These are phyloP conservation scores for Candoia aspera DNA, from an alignment of 2,113 vertebrate species.

Conservation along the genomic window DNA sequence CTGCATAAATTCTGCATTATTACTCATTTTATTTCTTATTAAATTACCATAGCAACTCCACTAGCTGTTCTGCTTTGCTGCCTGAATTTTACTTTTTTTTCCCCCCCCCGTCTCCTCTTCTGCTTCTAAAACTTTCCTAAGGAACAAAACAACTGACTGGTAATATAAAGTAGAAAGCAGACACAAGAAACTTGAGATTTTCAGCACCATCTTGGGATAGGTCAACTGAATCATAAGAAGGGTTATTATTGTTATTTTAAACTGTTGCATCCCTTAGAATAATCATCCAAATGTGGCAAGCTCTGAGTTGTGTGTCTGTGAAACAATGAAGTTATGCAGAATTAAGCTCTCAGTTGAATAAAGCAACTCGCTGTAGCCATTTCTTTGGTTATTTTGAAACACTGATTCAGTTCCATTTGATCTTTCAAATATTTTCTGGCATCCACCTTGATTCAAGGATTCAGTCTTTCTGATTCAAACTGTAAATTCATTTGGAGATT, in stretches of 20 bases:
- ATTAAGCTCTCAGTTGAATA: neutral
- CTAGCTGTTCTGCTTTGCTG: slow-evolving; percentile 28
- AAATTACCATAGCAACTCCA: slow-evolving; percentile 19
- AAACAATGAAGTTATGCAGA: neutral
- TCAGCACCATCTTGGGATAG: slow-evolving; percentile 18
- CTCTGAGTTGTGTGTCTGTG: neutral
- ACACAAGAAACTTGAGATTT: slow-evolving; percentile 29
- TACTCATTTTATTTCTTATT: slow-evolving; percentile 32
- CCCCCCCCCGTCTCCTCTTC: neutral
- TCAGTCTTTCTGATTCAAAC: neutral
- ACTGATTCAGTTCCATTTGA: no score
- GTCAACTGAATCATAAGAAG: slow-evolving; percentile 24
- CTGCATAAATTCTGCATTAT: slow-evolving; percentile 22
- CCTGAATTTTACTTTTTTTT: neutral
- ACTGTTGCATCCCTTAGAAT: slow-evolving; percentile 6
- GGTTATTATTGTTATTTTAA: neutral
- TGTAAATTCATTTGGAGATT: no score
- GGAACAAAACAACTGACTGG: slow-evolving; percentile 16
- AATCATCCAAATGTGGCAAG: neutral
- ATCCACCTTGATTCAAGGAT: neutral
- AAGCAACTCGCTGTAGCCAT: neutral
- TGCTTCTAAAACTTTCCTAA: neutral
- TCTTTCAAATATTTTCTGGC: no score
- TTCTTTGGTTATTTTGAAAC: no score
- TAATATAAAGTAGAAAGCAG: slow-evolving; percentile 18